These are phyloP conservation scores for Sebastes matsubarae DNA, from an alignment of 2,797 vertebrate species.

Conservation along the genomic window DNA sequence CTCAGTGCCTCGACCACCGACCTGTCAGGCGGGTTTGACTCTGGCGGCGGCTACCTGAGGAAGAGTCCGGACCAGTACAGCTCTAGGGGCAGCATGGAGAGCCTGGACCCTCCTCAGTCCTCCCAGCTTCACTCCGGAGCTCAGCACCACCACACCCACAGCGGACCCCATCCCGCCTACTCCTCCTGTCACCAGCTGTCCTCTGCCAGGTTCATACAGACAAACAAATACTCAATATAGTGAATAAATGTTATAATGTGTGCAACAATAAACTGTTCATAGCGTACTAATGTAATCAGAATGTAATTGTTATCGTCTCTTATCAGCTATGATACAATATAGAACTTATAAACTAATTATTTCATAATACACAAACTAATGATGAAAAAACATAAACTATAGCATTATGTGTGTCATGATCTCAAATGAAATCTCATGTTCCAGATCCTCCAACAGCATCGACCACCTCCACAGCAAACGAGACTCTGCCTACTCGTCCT, in stretches of 20 bases:
- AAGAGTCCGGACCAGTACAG: constrained; percentile 95
- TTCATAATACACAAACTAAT: no score
- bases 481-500: constrained; percentile 96
- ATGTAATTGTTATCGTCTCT: no score
- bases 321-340: no score
- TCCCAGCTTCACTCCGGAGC: constrained; percentile 45
- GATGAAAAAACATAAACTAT: rapidly evolving
- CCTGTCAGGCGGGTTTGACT: constrained; percentile 88
- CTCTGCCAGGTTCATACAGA: constrained; percentile 84
- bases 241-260: no score
- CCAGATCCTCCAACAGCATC: constrained; percentile 94
- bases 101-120: constrained; percentile 83
- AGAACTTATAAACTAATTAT: no score
- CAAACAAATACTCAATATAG: background rate
- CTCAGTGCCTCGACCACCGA: constrained; percentile 90
- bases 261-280: no score
- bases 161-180: constrained; percentile 80
- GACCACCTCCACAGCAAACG: constrained; percentile 96
- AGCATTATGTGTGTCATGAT: background rate
- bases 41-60: constrained; percentile 85
- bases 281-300: no score
- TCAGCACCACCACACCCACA: constrained; percentile 50
- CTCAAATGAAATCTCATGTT: constrained; percentile 19
- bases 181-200: constrained; percentile 91
- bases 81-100: constrained; percentile 96